Conservation (phyloP, 2,888 invertebrate species). For the Xylota segnis region DNA sequence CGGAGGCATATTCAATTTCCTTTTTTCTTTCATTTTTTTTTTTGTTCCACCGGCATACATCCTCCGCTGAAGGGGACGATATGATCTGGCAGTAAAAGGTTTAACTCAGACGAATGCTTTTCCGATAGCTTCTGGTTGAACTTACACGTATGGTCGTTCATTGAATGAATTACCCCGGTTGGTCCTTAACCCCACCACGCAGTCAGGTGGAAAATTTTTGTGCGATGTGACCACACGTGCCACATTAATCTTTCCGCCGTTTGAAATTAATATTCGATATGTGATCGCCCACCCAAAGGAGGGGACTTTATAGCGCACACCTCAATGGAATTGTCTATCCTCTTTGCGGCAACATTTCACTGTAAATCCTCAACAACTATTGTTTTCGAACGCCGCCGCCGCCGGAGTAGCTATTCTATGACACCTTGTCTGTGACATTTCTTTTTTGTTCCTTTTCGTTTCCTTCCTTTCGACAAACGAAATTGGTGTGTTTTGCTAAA, state of each 20-base stretch:
- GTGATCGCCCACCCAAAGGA: not conserved
- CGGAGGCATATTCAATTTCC: not conserved
- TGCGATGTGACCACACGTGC: not conserved
- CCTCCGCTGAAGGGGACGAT: not conserved
- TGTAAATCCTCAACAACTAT: not conserved
- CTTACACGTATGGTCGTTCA: not conserved
- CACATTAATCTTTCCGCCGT: slow-evolving; percentile 2
- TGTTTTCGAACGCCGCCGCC: not conserved
- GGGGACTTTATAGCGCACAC: too few species aligned
- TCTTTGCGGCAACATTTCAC: not conserved
- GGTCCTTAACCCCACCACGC: not conserved
- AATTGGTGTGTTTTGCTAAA: slow-evolving; percentile 40
- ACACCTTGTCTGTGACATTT: slow-evolving; percentile 37
- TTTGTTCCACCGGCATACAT: not conserved
- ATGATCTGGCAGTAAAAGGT: slow-evolving; percentile 2
- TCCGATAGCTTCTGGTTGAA: not conserved
- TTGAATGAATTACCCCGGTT: slow-evolving; percentile 6
- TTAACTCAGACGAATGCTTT: slow-evolving; percentile 4
- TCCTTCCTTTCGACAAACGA: not conserved
- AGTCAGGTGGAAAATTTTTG: slow-evolving; percentile 23
- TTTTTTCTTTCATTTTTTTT: too few species aligned
- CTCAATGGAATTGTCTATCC: too few species aligned
- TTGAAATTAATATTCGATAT: slow-evolving; percentile 30
- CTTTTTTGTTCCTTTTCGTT: not conserved
- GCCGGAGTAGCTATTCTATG: not conserved